phyloP scores from a whole-genome alignment of 2,113 vertebrate genomes.

The Pelobates fuscus region DNA sequence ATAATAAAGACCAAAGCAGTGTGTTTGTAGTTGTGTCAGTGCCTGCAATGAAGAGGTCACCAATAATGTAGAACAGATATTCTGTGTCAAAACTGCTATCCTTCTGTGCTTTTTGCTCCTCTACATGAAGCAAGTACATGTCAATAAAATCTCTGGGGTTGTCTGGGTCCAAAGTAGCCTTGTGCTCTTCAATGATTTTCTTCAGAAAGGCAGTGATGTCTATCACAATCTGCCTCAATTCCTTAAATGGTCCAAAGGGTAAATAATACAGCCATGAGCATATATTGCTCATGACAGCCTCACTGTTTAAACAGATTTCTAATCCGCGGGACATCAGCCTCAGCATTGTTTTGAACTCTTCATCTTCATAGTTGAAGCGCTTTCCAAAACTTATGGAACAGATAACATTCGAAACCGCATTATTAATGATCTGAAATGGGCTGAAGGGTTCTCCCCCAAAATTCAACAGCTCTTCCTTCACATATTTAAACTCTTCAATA shows the following conservation, averaged over 20 bases:
- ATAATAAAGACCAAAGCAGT: conserved; percentile 91
- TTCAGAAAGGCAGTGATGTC: conserved; percentile 88
- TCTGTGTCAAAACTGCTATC: conserved; percentile 85
- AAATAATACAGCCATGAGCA: conserved; percentile 86
- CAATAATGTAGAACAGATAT: conserved; percentile 91
- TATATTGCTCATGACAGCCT: conserved; percentile 82
- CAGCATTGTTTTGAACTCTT: conserved; percentile 80
- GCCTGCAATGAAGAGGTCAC: conserved; percentile 93
- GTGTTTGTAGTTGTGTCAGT: conserved; percentile 96
- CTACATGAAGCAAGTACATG: conserved; percentile 88
- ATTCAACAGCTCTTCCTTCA: conserved; percentile 81
- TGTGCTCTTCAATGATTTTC: conserved; percentile 81
- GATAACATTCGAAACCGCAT: conserved; percentile 88
- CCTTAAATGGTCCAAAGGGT: conserved; percentile 84
- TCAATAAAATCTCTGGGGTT: conserved; percentile 90
- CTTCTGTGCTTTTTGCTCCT: conserved; percentile 64
- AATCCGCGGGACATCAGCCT: conserved; percentile 80
- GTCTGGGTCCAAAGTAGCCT: conserved; percentile 71
- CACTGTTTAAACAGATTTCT: conserved; percentile 78
- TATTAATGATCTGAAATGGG: conserved; percentile 75
- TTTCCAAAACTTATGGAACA: conserved; percentile 87
- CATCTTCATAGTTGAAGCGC: conserved; percentile 83
- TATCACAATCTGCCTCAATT: conserved; percentile 80
- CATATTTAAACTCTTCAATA: conserved; percentile 75
- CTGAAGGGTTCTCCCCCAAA: conserved; percentile 66